Conservation (phyloP, 1,140 invertebrate genomes). For the Belonocnema kinseyi region DNA sequence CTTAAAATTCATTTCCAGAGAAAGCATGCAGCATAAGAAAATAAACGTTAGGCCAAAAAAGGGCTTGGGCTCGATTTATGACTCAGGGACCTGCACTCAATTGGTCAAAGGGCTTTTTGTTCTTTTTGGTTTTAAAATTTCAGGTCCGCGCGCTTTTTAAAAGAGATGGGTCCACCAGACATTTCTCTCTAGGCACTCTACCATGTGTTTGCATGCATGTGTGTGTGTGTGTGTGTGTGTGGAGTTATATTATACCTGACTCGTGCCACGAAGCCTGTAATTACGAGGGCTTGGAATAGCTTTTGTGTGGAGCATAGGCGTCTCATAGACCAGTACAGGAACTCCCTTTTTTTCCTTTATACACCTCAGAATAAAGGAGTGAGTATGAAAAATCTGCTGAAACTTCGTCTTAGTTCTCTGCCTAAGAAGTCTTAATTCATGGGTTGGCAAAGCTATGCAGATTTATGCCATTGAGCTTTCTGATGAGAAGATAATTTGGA, state of each 20-base stretch:
- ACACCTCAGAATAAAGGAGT: constrained; percentile 4
- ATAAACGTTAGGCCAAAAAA: neutral
- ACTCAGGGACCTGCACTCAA: neutral
- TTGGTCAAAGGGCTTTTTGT: neutral
- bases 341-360: constrained; percentile 1
- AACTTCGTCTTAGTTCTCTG: no score
- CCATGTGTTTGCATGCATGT: constrained; percentile 49
- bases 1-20: no score
- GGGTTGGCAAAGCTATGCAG: neutral
- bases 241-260: constrained; percentile 25
- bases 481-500: neutral
- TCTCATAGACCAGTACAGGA: neutral
- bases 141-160: constrained; percentile 10
- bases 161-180: constrained; percentile 20
- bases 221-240: constrained; percentile 40
- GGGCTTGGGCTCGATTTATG: constrained; percentile 1
- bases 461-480: neutral
- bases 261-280: constrained; percentile 51
- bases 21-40: no score
- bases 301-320: constrained; percentile 44
- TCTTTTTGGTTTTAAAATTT: constrained; percentile 30
- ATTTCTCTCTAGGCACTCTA: constrained; percentile 47
- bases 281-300: constrained; percentile 53
- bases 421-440: constrained; percentile 9
- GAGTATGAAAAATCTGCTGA: neutral